Base-by-base conservation (phyloP, 2,113 vertebrate genomes). In the Callipepla californica region DNA sequence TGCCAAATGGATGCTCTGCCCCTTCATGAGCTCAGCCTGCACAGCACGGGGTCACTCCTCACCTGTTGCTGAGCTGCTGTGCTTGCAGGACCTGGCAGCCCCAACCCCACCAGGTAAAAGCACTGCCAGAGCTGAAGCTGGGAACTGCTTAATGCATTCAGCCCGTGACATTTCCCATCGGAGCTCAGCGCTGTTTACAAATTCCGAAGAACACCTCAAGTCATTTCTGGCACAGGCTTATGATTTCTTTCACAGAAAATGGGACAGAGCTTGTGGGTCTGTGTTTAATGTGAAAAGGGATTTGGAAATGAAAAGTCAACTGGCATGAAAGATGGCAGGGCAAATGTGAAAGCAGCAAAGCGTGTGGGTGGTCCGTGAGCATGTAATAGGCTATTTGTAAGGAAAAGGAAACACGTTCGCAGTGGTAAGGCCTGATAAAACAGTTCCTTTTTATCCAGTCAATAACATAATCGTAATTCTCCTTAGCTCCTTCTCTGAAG, bases 251-350 rank as follows among this genome's bases (percentile, higher is more conserved):
- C 95, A 93, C 96, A 97, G 93, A 89, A 96, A 98, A 97, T 96
- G 96, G 97, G 97, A 96, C 95, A 61, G 96, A 97, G 94, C 76
- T 94, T 97, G 97, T 96, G 97, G 97, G 97, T 97, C 97, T 97
- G 96, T 97, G 96, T 92, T 97, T 97, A 98, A 97, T 97, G 94
- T 70, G 93, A 94, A 96, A 96, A 95, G 97, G 97, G 97, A 97
- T 97, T 97, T 97, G 94, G 92, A 98, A 97, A 97, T 95, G 97
- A 97, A 96, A 97, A 98, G 97, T 97, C 97, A 98, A 97, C 95
- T 77, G 96, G 95, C 95, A 96, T 96, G 98, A 98, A 97, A 94
- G 96, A 98, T 96, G 96, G 97, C 97, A 96, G 95, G 97, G 97
- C 94, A 97, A 96, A 93, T 73, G 93, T 53, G 79, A 94, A 83